These are phyloP conservation scores for Ectemnius lituratus DNA, from an alignment of 2,888 invertebrate genomes.

Conservation along the genomic window DNA sequence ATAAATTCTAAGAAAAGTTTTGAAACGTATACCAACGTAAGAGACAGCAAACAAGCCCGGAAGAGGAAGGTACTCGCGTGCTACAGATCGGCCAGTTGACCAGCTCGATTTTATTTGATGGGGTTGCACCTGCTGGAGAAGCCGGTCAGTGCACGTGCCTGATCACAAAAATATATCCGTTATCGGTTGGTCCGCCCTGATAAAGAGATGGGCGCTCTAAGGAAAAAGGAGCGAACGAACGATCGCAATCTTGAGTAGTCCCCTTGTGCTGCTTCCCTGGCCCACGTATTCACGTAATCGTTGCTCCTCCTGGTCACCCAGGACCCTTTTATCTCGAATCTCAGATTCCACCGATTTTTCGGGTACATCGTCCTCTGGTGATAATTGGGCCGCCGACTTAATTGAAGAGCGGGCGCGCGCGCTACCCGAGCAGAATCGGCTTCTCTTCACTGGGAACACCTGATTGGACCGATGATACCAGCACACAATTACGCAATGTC, in stretches of 20 bases:
- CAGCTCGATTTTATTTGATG: background rate
- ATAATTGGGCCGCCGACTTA: slow-evolving; percentile 11
- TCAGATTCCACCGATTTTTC: background rate
- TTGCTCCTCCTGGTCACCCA: too few relatives aligned
- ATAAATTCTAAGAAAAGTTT: background rate
- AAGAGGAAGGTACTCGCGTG: slow-evolving; percentile 29
- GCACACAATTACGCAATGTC: too few relatives aligned
- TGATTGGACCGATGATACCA: too few relatives aligned
- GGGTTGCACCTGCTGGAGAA: background rate
- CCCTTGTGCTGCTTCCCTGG: background rate
- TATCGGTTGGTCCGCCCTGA: slow-evolving; percentile 1
- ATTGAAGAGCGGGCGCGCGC: too few relatives aligned
- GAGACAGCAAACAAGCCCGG: slow-evolving; percentile 18
- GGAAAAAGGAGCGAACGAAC: background rate
- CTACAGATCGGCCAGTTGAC: slow-evolving; percentile 33
- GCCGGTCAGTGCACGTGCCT: background rate
- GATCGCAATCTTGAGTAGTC: background rate
- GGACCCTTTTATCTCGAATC: slow-evolving; percentile 3
- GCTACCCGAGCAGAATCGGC: too few relatives aligned
- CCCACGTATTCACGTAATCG: background rate
- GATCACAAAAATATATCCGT: background rate
- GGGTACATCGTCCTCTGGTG: too few relatives aligned
- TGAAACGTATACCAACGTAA: background rate
- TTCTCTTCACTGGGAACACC: too few relatives aligned
- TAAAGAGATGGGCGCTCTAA: background rate